A percentile compares a stretch with the other conserved stretches of the same genome.
phyloP scores from a whole-genome alignment of 2,113 vertebrate species.

The human (Homo sapiens) region GRCh38 chr5:177978001-177978500 shows the following conservation, averaged over 20 bases:
- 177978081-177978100: not conserved
- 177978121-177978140: constrained; percentile 82
- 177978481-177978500: constrained; percentile 7
- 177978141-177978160: constrained; percentile 82
- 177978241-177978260: not conserved
- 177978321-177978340: not conserved
- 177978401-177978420: not conserved
- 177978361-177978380: not conserved
- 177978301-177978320: not conserved
- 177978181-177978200: constrained; percentile 78
- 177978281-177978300: not conserved
- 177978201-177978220: not conserved
- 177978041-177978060: not conserved
- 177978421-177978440: not conserved
- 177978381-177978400: not conserved
- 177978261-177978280: not conserved
- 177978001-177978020: no score
- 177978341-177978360: not conserved
- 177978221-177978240: not conserved
- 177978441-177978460: not conserved
- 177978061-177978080: no score
- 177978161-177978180: constrained; percentile 67
- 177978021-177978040: not conserved
- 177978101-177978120: no score
- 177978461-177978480: not conserved